Percentiles rank a stretch among this genome's conserved stretches.
These are phyloP conservation scores for Ernsta delagoae DNA, from an alignment of 2,888 invertebrate genomes.

Conservation along the genomic window DNA sequence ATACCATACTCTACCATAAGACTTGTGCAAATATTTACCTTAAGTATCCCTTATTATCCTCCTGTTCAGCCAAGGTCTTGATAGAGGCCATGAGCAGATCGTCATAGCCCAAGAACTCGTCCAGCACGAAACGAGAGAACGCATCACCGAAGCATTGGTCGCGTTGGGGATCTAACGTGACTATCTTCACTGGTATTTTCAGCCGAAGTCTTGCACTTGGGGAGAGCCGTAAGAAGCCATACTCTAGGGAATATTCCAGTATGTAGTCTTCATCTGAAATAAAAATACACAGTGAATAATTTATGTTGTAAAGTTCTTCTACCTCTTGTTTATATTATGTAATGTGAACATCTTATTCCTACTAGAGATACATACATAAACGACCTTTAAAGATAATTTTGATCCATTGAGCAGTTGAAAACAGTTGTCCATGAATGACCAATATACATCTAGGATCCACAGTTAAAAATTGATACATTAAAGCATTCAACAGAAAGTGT, in stretches of 20 bases:
- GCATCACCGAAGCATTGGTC: constrained; percentile 97
- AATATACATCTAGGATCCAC: too few species aligned
- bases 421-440: too few species aligned
- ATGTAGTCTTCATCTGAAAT: constrained; percentile 95
- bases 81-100: constrained; percentile 98
- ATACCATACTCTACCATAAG: too few species aligned
- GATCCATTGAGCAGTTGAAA: too few species aligned
- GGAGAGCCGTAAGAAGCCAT: constrained; percentile 96
- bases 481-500: too few species aligned
- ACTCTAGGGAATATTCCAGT: constrained; percentile 98
- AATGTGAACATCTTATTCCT: too few species aligned
- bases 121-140: constrained; percentile 95
- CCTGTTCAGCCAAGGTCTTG: constrained; percentile 96
- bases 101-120: constrained; percentile 98
- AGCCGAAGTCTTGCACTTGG: constrained; percentile 93
- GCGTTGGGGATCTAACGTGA: constrained; percentile 93
- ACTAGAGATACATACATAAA: too few species aligned
- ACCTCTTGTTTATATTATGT: too few species aligned
- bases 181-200: constrained; percentile 96
- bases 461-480: constrained; percentile 38
- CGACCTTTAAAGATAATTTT: too few species aligned
- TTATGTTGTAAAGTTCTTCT: too few species aligned
- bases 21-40: constrained; percentile 75
- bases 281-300: too few species aligned
- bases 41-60: constrained; percentile 97